Evolutionary conservation across 2,888 invertebrate genomes (phyloP).

Genomic region (Drosophila pullipes): DNA sequence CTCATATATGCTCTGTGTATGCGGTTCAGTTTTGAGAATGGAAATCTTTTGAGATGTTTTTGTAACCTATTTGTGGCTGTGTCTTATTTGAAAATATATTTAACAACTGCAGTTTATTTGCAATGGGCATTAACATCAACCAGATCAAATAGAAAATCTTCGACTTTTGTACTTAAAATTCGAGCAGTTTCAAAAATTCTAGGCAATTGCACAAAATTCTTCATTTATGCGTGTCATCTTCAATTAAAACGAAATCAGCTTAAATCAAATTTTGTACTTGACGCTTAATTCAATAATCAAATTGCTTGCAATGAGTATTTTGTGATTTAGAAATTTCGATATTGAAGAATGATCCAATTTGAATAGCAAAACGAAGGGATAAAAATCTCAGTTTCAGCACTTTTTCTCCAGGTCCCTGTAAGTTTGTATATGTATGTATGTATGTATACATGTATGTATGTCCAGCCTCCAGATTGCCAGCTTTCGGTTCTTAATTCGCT

Average conservation of each 20-base stretch:
- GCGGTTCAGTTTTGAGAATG: background rate
- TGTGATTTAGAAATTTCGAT: background rate
- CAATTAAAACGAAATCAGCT: background rate
- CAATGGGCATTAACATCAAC: background rate
- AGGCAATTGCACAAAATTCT: background rate
- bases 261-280: background rate
- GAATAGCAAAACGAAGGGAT: background rate
- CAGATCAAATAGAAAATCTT: background rate
- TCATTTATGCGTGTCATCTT: background rate
- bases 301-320: background rate
- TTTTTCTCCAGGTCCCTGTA: background rate
- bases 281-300: background rate
- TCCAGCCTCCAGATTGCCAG: slow-evolving; percentile 14
- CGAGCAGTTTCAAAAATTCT: background rate
- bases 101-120: background rate
- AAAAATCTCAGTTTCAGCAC: background rate
- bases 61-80: background rate
- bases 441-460: background rate
- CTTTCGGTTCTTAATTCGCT: slow-evolving; percentile 11
- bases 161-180: background rate
- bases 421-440: too few species aligned
- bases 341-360: background rate
- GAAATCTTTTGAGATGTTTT: background rate
- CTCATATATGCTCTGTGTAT: background rate
- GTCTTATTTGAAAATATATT: background rate